These are phyloP conservation scores for Halyomorpha halys DNA, from an alignment of 1,140 invertebrate genomes.

Conservation along the genomic window DNA sequence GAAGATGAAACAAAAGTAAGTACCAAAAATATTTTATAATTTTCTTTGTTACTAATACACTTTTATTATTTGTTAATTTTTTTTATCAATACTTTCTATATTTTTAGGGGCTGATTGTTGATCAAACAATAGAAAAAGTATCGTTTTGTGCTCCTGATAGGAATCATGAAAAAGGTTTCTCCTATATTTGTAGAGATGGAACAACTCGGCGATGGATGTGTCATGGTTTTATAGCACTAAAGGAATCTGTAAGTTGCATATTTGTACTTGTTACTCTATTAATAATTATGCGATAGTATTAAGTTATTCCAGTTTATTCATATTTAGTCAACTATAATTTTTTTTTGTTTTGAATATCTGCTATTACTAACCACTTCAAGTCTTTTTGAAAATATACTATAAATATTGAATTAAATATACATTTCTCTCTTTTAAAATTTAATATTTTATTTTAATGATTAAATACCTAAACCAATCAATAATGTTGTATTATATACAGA, in stretches of 20 bases:
- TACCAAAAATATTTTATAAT: not conserved
- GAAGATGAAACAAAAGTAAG: conserved; percentile 91
- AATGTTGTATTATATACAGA: too few relatives aligned
- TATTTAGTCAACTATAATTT: not conserved
- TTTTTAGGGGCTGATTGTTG: conserved; percentile 80
- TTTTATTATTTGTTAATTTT: not conserved
- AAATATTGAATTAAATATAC: not conserved
- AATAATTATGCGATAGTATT: not conserved
- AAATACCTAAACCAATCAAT: too few relatives aligned
- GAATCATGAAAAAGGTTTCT: conserved; percentile 96
- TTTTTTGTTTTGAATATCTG: not conserved
- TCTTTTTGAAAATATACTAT: too few relatives aligned
- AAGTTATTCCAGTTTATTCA: not conserved
- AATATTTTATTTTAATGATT: too few relatives aligned
- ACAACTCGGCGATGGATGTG: conserved; percentile 95
- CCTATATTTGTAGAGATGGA: conserved; percentile 80
- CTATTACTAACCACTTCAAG: not conserved
- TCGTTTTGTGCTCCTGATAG: conserved; percentile 99
- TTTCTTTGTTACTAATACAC: not conserved
- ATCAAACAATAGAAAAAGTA: conserved; percentile 99
- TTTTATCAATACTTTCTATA: conserved; percentile 11
- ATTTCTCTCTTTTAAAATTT: too few relatives aligned
- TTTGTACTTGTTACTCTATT: not conserved
- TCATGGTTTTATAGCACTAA: conserved; percentile 92
- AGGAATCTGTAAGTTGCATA: conserved; percentile 65